A percentile compares a stretch with the other conserved stretches of the same genome.
phyloP scores from a whole-genome alignment of 2,888 invertebrate genomes.

The Patella caerulea region DNA sequence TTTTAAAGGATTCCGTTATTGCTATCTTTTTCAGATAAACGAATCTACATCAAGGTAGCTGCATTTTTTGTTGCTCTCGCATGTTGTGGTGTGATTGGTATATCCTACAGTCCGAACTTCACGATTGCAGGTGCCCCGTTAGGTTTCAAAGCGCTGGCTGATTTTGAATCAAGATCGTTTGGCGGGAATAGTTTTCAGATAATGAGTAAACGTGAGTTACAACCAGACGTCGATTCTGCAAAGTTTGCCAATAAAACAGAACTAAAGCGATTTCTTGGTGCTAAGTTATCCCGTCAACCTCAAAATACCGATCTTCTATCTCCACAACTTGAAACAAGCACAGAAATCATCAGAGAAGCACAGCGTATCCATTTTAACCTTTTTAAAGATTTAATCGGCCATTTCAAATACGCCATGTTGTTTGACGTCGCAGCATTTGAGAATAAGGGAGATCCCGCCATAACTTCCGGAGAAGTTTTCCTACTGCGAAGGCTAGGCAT shows the following conservation, averaged over 20 bases:
- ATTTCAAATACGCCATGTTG: conserved; percentile 27
- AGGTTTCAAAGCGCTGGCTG: background rate
- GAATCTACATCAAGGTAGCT: background rate
- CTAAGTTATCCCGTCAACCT: background rate
- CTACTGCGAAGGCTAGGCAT: conserved; percentile 25
- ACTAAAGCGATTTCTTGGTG: background rate
- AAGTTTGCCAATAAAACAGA: background rate
- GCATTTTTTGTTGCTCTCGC: background rate
- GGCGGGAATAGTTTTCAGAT: background rate
- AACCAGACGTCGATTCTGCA: background rate
- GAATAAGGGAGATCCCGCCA: conserved; percentile 42
- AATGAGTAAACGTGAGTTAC: background rate
- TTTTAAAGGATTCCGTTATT: too few relatives aligned
- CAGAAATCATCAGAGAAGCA: conserved; percentile 26
- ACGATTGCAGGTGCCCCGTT: background rate
- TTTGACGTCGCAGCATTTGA: conserved; percentile 34
- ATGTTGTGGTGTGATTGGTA: background rate
- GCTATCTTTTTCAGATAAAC: background rate
- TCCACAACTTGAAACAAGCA: conserved; percentile 13
- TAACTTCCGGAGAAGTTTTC: conserved; percentile 33
- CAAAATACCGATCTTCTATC: conserved; percentile 22
- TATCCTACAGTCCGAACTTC: background rate
- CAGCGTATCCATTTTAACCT: conserved; percentile 26
- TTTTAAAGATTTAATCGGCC: conserved; percentile 18
- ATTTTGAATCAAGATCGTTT: background rate